These are phyloP conservation scores for Ceraclea dissimilis DNA, from an alignment of 2,888 invertebrate species.

Conservation along the genomic window DNA sequence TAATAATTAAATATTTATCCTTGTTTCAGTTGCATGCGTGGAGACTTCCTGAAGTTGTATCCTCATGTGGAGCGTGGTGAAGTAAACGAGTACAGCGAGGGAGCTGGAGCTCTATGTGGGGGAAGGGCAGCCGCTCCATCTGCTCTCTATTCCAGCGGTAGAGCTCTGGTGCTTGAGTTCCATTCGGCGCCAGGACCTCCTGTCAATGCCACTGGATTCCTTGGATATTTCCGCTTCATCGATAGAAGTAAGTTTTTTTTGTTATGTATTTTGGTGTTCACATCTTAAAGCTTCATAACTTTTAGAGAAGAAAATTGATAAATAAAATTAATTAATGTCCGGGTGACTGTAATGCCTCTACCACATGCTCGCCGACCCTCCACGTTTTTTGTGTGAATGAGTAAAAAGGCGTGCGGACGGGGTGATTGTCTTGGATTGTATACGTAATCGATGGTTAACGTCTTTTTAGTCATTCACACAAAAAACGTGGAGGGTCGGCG, in stretches of 20 bases:
- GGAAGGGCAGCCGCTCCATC: slow-evolving; percentile 59
- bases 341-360: no score
- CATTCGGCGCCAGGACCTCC: slow-evolving; percentile 51
- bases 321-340: no score
- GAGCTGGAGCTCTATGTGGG: slow-evolving; percentile 69
- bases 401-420: no score
- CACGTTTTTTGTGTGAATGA: no score
- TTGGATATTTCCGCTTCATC: slow-evolving; percentile 69
- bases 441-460: no score
- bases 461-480: no score
- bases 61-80: slow-evolving; percentile 63
- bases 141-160: slow-evolving; percentile 67
- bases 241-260: slow-evolving; percentile 62
- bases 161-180: slow-evolving; percentile 67
- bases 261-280: background rate
- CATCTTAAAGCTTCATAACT: no score
- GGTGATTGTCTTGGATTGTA: no score
- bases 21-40: slow-evolving; percentile 61
- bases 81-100: slow-evolving; percentile 69
- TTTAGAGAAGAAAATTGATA: no score
- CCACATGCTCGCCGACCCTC: no score
- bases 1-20: no score
- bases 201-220: slow-evolving; percentile 59
- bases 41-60: slow-evolving; percentile 73
- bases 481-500: no score